Conservation (phyloP, 1,140 invertebrate species). For the Lordiphosa stackelbergi region DNA sequence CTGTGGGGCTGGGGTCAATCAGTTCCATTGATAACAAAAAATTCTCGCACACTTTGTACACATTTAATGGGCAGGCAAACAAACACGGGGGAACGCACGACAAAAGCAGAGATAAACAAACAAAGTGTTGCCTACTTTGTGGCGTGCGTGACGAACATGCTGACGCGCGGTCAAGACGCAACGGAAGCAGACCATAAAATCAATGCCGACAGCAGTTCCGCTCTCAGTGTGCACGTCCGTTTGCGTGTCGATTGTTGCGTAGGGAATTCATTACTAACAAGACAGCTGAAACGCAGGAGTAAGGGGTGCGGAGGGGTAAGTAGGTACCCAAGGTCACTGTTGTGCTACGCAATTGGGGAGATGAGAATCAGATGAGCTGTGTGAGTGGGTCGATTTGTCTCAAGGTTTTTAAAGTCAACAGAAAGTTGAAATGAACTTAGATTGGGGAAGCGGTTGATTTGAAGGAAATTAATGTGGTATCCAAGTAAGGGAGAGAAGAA, state of each 20-base stretch:
- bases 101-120: constrained; percentile 3
- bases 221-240: constrained; percentile 7
- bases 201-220: constrained; percentile 28
- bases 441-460: background rate
- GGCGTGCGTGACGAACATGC: constrained; percentile 46
- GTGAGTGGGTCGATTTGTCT: constrained; percentile 14
- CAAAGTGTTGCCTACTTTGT: constrained; percentile 41
- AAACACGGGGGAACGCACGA: too few species aligned
- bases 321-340: constrained; percentile 25
- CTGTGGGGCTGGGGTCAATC: constrained; percentile 11
- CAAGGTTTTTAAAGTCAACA: background rate
- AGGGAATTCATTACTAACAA: constrained; percentile 19
- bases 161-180: constrained; percentile 49
- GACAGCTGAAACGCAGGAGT: constrained; percentile 2
- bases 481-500: too few species aligned
- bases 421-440: constrained; percentile 1
- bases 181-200: constrained; percentile 56
- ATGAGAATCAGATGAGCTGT: constrained; percentile 19
- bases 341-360: background rate
- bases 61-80: constrained; percentile 6
- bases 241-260: constrained; percentile 45
- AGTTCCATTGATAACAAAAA: constrained; percentile 14
- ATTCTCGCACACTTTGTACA: constrained; percentile 3
- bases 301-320: background rate
- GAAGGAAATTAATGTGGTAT: too few species aligned